A percentile compares a stretch with the other conserved stretches of the same genome.
Evolutionary conservation across 2,888 invertebrate genomes (phyloP).

Genomic region (Eupeodes luniger): DNA sequence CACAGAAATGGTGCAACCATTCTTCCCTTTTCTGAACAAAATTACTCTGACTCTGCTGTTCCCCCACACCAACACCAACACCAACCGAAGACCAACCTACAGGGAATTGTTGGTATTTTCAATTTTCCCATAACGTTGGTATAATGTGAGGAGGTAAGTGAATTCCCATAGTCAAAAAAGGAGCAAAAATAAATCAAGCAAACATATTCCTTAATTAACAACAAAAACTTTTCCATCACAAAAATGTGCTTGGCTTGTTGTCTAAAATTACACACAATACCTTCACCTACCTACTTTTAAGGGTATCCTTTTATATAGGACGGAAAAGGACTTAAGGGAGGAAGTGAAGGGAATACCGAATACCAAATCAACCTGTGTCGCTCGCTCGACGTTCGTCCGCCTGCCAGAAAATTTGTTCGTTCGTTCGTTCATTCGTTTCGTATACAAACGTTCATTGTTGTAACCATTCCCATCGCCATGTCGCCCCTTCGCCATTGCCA

Average conservation of each 20-base stretch:
- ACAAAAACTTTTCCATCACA: slow-evolving; percentile 55
- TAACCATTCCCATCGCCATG: background rate
- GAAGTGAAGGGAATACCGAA: slow-evolving; percentile 1
- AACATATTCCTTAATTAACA: slow-evolving; percentile 60
- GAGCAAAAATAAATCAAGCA: slow-evolving; percentile 56
- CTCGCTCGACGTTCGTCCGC: too few species aligned
- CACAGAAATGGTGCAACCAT: slow-evolving; percentile 43
- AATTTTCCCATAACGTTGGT: slow-evolving; percentile 22
- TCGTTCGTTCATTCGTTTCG: background rate
- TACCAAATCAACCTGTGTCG: background rate
- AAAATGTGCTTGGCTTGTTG: slow-evolving; percentile 33
- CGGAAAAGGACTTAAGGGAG: too few species aligned
- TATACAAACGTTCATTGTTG: background rate
- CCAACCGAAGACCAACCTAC: background rate
- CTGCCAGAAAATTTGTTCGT: slow-evolving; percentile 3
- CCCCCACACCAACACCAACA: too few species aligned
- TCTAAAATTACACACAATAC: slow-evolving; percentile 34
- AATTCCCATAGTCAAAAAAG: slow-evolving; percentile 24
- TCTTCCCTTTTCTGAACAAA: slow-evolving; percentile 16
- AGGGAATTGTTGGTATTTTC: slow-evolving; percentile 20
- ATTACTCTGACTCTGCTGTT: background rate
- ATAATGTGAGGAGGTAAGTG: slow-evolving; percentile 1
- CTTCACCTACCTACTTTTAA: background rate
- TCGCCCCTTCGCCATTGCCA: background rate
- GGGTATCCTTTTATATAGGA: background rate